Percentiles rank a stretch among this genome's conserved stretches.
phyloP scores from a whole-genome alignment of 2,888 invertebrate species.

The Graphium colonna region DNA sequence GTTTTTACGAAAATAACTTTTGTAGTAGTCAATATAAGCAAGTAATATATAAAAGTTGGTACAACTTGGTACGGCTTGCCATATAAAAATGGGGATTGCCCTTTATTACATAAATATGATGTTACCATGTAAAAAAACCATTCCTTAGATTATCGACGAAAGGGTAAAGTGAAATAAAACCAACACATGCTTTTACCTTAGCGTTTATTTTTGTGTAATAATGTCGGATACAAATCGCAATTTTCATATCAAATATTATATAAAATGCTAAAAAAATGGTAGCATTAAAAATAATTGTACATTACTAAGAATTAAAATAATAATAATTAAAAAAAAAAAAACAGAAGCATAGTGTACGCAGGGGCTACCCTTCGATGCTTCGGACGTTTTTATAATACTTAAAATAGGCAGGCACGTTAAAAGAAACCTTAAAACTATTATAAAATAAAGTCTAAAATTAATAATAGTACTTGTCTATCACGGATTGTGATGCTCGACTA shows the following conservation, averaged over 20 bases:
- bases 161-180: conserved; percentile 28
- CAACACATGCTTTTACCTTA: conserved; percentile 42
- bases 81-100: too few species aligned
- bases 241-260: conserved; percentile 72
- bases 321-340: not conserved
- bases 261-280: conserved; percentile 56
- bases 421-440: conserved; percentile 48
- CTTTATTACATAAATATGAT: too few species aligned
- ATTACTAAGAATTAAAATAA: conserved; percentile 44
- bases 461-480: conserved; percentile 58
- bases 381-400: conserved; percentile 34
- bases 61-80: too few species aligned
- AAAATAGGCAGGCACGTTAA: conserved; percentile 60
- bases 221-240: conserved; percentile 71
- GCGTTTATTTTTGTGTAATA: conserved; percentile 72
- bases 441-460: conserved; percentile 55
- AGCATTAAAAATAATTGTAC: conserved; percentile 64
- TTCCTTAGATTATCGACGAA: too few species aligned
- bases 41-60: too few species aligned
- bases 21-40: too few species aligned
- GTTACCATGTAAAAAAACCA: too few species aligned
- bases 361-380: conserved; percentile 26
- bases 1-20: too few species aligned
- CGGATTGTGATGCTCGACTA: conserved; percentile 65
- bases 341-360: conserved; percentile 49